These are phyloP conservation scores for Drosophila incognita DNA, from an alignment of 2,888 invertebrate genomes.

Conservation along the genomic window DNA sequence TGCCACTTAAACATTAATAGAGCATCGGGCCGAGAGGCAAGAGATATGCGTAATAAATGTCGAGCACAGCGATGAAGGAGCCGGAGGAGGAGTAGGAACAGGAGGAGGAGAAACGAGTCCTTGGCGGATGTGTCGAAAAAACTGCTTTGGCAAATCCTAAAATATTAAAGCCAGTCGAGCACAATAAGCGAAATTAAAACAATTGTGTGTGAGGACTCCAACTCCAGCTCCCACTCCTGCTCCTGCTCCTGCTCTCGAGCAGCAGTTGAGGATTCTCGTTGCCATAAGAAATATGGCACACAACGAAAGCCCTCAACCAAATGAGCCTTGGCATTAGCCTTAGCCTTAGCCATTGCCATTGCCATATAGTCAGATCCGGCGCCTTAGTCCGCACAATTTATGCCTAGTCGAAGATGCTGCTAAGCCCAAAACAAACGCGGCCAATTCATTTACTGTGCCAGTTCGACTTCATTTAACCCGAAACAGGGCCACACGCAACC, in stretches of 20 bases:
- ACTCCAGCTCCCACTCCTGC: neutral
- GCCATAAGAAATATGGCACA: conserved; percentile 76
- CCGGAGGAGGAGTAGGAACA: neutral
- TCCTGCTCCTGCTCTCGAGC: neutral
- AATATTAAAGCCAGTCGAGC: conserved; percentile 74
- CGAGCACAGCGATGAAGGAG: conserved; percentile 47
- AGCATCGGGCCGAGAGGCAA: conserved; percentile 52
- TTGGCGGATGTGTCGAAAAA: conserved; percentile 50
- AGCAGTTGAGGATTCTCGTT: conserved; percentile 33
- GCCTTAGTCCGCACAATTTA: conserved; percentile 65
- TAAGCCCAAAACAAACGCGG: conserved; percentile 72
- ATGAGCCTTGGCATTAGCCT: conserved; percentile 63
- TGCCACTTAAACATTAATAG: conserved; percentile 82
- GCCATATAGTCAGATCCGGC: conserved; percentile 22
- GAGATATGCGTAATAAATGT: conserved; percentile 82
- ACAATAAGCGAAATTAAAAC: conserved; percentile 81
- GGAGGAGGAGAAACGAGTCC: conserved; percentile 9
- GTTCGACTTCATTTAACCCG: conserved; percentile 84
- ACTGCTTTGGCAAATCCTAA: conserved; percentile 67
- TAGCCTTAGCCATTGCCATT: conserved; percentile 14
- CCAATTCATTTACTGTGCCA: conserved; percentile 78
- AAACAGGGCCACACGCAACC: conserved; percentile 17
- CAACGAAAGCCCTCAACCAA: conserved; percentile 61
- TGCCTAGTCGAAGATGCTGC: conserved; percentile 69
- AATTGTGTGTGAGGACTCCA: conserved; percentile 66